A percentile compares a stretch with the other conserved stretches of the same genome.
phyloP scores from a whole-genome alignment of 1,140 invertebrate species.

The Dinoponera quadriceps region DNA sequence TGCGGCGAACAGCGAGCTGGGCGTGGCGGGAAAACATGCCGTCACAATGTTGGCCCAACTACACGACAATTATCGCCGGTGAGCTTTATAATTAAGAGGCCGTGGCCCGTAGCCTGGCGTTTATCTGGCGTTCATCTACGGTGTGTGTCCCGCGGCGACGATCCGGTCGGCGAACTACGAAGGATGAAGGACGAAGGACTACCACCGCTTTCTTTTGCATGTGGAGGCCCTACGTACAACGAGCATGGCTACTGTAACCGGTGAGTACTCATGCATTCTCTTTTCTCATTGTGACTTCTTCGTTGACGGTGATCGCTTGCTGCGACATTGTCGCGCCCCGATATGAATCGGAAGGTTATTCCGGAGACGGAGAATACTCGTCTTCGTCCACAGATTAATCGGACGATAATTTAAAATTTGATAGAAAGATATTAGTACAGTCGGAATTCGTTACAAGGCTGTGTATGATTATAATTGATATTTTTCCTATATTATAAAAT shows the following conservation, averaged over 20 bases:
- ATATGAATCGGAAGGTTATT: conserved; percentile 10
- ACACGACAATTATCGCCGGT: conserved; percentile 82
- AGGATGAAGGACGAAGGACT: neutral
- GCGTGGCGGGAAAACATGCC: conserved; percentile 81
- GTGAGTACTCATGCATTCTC: conserved; percentile 20
- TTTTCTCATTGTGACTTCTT: conserved; percentile 27
- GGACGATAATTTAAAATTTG: neutral
- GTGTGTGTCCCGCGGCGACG: conserved; percentile 55
- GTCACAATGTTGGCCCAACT: conserved; percentile 82
- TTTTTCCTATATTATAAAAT: neutral
- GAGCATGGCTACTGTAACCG: conserved; percentile 65
- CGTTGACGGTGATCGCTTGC: conserved; percentile 49
- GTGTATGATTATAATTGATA: neutral
- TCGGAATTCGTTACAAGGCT: neutral
- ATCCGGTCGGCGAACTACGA: conserved; percentile 61
- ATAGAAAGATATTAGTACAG: neutral
- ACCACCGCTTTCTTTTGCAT: neutral
- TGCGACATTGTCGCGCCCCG: conserved; percentile 63
- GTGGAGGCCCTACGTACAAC: neutral
- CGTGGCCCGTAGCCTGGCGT: conserved; percentile 23
- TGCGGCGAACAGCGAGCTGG: conserved; percentile 76
- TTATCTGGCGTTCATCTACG: conserved; percentile 66
- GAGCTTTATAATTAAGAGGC: conserved; percentile 81
- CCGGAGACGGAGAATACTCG: conserved; percentile 23
- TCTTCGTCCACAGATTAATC: neutral